Evolutionary conservation across 2,888 invertebrate species (phyloP).

Genomic region (Eupeodes latifasciatus): DNA sequence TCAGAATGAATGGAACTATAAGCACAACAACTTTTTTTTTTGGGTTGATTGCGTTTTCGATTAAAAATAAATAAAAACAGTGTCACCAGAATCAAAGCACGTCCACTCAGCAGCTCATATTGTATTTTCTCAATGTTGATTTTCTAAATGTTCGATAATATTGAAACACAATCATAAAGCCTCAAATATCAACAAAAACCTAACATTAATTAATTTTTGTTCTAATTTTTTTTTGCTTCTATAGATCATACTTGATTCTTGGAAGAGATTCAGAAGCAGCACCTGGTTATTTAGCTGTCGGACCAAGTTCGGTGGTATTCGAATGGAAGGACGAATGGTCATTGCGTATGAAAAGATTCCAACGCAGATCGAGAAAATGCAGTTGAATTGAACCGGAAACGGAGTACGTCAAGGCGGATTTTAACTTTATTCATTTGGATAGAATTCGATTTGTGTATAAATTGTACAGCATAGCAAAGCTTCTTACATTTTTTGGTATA

Average conservation of each 20-base stretch:
- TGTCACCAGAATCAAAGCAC: too few relatives aligned
- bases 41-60: too few relatives aligned
- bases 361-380: conserved; percentile 83
- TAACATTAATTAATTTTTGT: neutral
- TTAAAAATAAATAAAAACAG: too few relatives aligned
- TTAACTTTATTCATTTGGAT: conserved; percentile 83
- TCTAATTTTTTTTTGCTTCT: neutral
- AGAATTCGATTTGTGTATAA: conserved; percentile 84
- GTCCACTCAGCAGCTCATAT: too few relatives aligned
- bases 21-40: too few relatives aligned
- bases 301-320: conserved; percentile 82
- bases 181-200: neutral
- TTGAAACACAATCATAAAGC: neutral
- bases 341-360: conserved; percentile 83
- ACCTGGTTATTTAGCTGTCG: conserved; percentile 82
- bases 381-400: conserved; percentile 84
- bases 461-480: conserved; percentile 84
- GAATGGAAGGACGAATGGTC: conserved; percentile 84
- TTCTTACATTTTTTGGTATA: conserved; percentile 83
- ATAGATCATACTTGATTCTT: conserved; percentile 82
- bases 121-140: too few relatives aligned
- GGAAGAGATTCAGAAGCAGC: conserved; percentile 83
- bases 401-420: conserved; percentile 83
- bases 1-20: too few relatives aligned
- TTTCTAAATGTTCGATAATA: neutral